Evolutionary conservation across 2,113 vertebrate species (phyloP), one percentile per base, ranked within the genome.

Genomic region (Cathartes aura): DNA sequence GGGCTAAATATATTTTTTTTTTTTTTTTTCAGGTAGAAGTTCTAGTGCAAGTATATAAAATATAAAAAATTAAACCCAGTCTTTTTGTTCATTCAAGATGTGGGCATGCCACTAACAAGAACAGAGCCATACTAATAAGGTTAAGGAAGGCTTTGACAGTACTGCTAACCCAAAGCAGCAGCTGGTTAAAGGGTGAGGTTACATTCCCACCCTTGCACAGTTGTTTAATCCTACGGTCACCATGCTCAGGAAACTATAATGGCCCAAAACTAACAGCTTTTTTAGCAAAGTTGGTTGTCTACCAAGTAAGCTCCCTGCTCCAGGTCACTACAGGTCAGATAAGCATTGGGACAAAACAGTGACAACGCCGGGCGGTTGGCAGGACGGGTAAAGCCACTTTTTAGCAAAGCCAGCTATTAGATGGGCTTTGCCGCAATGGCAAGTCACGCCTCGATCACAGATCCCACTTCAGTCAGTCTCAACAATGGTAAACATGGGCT

Each of bases 211-310:
- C n/a, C 24, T 21, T 9, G 29, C 21, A 7, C 30, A 45, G 59
- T 11, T 45, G 5, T 11, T 24, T 42, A 62, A 75, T 30, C 56
- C 62, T 6, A 19, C 0, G 18, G 34, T 62, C 76, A 63, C 36
- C 63, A 13, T 0, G 0, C 42, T 42, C 53, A 36, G 72, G 27
- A 64, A 90, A 56, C 0, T 1, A 8, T 0, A 55, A 56, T 2
- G 6, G 23, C 42, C 66, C 30, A 12, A 67, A 90, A 87, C 56
- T 12, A 48, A 48, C 12, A 78, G 78, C 40, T 82, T 91, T 90
- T 78, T 66, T n/a, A 82, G 64, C 78, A 60, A 67, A 91, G 71
- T 64, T 34, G 20, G 32, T 50, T 72, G 53, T n/a, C 43, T 29
- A 40, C 19, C 17, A 23, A 72, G n/a, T 34, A 26, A 70, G 50